These are phyloP conservation scores for Silurus aristotelis DNA, from an alignment of 2,797 vertebrate genomes.

Conservation along the genomic window DNA sequence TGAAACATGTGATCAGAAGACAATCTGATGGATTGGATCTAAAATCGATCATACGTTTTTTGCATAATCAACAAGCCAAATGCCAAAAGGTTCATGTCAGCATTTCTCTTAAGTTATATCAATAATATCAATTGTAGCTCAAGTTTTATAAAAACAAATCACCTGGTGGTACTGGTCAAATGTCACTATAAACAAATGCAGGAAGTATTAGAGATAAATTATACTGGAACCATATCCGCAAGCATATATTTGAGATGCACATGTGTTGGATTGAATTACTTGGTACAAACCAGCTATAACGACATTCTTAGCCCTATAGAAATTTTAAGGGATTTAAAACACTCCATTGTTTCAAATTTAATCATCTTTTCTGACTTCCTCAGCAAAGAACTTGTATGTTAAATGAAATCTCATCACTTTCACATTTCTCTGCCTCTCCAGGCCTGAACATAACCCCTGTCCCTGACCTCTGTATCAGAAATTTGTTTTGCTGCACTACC, in stretches of 20 bases:
- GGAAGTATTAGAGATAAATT: background rate
- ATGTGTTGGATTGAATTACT: too few species aligned
- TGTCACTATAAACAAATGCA: background rate
- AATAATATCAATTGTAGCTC: background rate
- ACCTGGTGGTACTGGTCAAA: background rate
- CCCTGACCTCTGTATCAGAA: background rate
- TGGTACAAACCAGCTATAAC: background rate
- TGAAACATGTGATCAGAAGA: too few species aligned
- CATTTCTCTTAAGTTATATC: too few species aligned
- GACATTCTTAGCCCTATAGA: background rate
- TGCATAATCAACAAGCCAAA: too few species aligned
- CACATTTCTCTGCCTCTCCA: background rate
- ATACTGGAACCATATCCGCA: too few species aligned
- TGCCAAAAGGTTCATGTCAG: too few species aligned
- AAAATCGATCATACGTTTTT: too few species aligned
- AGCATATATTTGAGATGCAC: background rate
- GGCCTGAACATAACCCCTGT: background rate
- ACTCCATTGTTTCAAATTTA: background rate
- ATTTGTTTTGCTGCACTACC: constrained; percentile 48
- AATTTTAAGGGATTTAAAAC: too few species aligned
- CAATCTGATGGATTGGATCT: too few species aligned
- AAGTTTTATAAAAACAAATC: background rate
- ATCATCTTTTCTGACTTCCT: background rate
- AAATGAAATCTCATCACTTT: background rate
- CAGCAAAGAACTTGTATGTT: too few species aligned